Evolutionary conservation across 2,797 vertebrate species (phyloP).

Genomic region (Liasis olivaceus): DNA sequence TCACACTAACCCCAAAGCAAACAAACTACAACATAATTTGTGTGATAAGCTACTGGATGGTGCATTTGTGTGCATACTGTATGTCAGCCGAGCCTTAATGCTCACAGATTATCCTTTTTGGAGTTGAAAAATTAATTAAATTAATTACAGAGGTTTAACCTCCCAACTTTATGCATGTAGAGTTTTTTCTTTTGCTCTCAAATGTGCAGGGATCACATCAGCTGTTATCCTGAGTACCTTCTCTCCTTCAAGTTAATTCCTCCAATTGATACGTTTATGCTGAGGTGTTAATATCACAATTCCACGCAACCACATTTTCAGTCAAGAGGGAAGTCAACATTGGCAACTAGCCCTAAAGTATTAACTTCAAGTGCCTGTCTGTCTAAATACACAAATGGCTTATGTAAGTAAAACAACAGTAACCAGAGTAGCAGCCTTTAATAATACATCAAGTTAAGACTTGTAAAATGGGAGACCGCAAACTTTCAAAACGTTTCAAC

Average conservation of each 20-base stretch:
- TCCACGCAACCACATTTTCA: not conserved
- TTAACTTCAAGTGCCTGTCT: not conserved
- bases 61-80: not conserved
- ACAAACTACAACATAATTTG: not conserved
- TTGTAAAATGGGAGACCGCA: not conserved
- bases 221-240: not conserved
- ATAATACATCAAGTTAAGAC: not conserved
- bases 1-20: not conserved
- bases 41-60: not conserved
- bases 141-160: not conserved
- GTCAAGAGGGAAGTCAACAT: not conserved
- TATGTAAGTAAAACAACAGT: not conserved
- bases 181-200: not conserved
- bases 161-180: not conserved
- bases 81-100: not conserved
- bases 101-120: not conserved
- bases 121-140: not conserved
- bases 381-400: not conserved
- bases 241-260: not conserved
- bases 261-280: not conserved
- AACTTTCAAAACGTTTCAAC: not conserved
- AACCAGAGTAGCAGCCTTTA: not conserved
- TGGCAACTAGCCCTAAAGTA: not conserved
- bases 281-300: not conserved
- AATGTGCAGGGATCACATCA: not conserved